Percentiles rank a stretch among this genome's conserved stretches.
Evolutionary conservation across 2,113 vertebrate genomes (phyloP).

Genomic region (Hiodon tergisus): DNA sequence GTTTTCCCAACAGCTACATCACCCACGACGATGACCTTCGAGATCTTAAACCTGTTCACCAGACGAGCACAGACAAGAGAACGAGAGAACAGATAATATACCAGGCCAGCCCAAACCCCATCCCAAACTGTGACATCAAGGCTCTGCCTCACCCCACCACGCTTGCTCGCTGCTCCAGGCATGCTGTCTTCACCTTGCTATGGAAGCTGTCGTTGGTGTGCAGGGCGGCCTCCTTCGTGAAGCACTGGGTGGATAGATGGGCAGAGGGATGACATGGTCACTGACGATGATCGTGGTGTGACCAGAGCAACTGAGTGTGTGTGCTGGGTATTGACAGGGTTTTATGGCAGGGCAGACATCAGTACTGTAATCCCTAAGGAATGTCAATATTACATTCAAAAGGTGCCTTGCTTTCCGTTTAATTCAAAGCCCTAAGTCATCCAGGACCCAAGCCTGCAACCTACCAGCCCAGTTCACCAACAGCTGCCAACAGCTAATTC

Average conservation of each 20-base stretch:
- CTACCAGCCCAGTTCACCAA: no score
- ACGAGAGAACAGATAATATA: neutral
- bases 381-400: no score
- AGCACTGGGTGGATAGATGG: constrained; percentile 58
- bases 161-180: constrained; percentile 84
- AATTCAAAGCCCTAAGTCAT: no score
- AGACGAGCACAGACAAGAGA: constrained; percentile 6
- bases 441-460: no score
- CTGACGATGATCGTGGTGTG: no score
- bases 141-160: constrained; percentile 78
- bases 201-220: constrained; percentile 73
- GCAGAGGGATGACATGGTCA: constrained; percentile 1
- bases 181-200: constrained; percentile 73
- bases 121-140: neutral
- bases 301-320: no score
- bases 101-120: neutral
- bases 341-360: no score
- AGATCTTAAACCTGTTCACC: constrained; percentile 84
- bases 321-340: no score
- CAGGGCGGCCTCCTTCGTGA: constrained; percentile 75
- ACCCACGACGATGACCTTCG: constrained; percentile 93
- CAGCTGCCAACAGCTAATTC: no score
- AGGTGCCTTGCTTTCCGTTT: no score
- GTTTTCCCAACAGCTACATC: constrained; percentile 95
- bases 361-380: no score